phyloP scores from a whole-genome alignment of 1,140 invertebrate genomes.

The Bombus confusus region DNA sequence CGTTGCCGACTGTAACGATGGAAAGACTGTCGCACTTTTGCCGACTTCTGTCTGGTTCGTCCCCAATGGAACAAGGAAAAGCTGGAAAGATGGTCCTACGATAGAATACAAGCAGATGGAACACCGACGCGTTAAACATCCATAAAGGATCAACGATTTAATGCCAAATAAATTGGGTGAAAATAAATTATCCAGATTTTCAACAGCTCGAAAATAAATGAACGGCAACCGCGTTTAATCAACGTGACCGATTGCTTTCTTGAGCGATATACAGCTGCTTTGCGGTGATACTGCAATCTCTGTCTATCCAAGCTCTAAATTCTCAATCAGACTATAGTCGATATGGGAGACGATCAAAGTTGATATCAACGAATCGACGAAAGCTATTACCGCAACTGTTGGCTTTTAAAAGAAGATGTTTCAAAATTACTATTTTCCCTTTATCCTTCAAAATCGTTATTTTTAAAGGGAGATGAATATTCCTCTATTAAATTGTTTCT shows the following conservation, averaged over 20 bases:
- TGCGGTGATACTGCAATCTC: slow-evolving; percentile 32
- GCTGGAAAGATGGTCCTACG: not conserved
- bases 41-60: not conserved
- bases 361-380: not conserved
- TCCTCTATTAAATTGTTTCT: too few species aligned
- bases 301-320: slow-evolving; percentile 30
- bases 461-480: too few species aligned
- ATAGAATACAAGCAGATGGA: too few species aligned
- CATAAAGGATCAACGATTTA: not conserved
- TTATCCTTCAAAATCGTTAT: too few species aligned
- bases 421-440: too few species aligned
- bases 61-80: not conserved
- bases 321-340: slow-evolving; percentile 22
- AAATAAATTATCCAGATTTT: not conserved
- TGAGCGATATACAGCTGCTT: slow-evolving; percentile 27
- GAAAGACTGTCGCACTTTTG: slow-evolving; percentile 1
- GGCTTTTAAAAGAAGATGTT: too few species aligned
- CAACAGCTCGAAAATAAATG: not conserved
- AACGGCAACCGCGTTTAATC: slow-evolving; percentile 30
- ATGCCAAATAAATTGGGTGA: not conserved
- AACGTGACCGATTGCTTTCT: slow-evolving; percentile 48
- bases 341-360: not conserved
- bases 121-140: not conserved
- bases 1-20: slow-evolving; percentile 14
- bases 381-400: too few species aligned